These are phyloP conservation scores for Azorinus chamasolen DNA, from an alignment of 2,888 invertebrate genomes.

Conservation along the genomic window DNA sequence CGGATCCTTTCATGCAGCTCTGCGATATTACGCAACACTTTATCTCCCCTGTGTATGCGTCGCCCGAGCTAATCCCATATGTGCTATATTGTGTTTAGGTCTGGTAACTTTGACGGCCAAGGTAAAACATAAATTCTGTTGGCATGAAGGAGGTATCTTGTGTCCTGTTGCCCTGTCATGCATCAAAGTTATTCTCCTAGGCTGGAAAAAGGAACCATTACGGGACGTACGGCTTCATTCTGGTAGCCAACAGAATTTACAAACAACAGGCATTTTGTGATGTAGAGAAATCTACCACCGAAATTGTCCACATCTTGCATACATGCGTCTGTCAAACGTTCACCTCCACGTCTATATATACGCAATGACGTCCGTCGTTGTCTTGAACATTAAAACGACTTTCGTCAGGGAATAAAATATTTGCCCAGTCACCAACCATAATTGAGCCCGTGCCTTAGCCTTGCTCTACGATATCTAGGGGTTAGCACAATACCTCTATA, in stretches of 20 bases:
- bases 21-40: too few species aligned
- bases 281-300: conserved; percentile 23
- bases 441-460: conserved; percentile 8
- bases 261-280: conserved; percentile 18
- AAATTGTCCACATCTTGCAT: conserved; percentile 15
- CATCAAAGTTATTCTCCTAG: conserved; percentile 4
- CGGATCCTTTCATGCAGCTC: too few species aligned
- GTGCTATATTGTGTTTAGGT: too few species aligned
- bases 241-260: conserved; percentile 21
- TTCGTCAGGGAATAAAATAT: conserved; percentile 24
- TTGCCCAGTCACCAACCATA: conserved; percentile 25
- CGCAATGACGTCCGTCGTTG: conserved; percentile 13
- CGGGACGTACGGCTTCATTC: conserved; percentile 12
- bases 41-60: too few species aligned
- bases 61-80: too few species aligned
- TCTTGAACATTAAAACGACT: conserved; percentile 4
- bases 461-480: neutral
- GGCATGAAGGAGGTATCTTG: conserved; percentile 1
- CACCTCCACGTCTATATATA: conserved; percentile 18
- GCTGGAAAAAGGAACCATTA: conserved; percentile 1
- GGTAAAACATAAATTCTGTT: too few species aligned
- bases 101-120: too few species aligned
- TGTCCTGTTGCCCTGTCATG: conserved; percentile 11
- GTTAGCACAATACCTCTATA: conserved; percentile 8
- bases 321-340: conserved; percentile 11